Evolutionary conservation across 2,113 vertebrate genomes (phyloP), one percentile per base, ranked within the genome.

Genomic region (Mystacornis crossleyi): DNA sequence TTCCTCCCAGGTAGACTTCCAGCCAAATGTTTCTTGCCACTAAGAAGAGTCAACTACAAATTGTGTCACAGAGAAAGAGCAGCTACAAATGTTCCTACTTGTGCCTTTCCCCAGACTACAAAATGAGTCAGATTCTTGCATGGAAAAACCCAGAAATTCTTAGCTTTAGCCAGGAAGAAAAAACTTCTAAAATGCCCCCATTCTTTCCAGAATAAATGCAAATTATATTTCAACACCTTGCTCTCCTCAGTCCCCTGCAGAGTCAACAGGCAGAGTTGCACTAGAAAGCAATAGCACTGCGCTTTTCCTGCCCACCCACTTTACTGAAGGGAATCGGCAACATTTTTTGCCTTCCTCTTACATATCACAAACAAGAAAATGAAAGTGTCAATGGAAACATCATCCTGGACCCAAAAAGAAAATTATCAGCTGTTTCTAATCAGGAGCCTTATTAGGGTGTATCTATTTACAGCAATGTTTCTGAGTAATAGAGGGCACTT

Each of bases 121-220:
- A 82, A 83, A 64, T 74, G 47, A 92, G 65, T 89, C 93, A 90
- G 60, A 89, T 91, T 84, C 55, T 73, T 92, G 54, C 54, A n/a
- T 75, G 81, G 62, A 87, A 70, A 73, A 94, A 29, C 13, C 15
- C 72, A 86, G 51, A 91, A 86, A 72, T 60, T 61, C 53, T 67
- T 92, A 55, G 12, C n/a, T 48, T 77, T 51, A 78, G 17, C 29
- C 42, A 86, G 34, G 9, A 78, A 43, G 34, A 10, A 78, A 43
- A 12, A 66, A 65, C 11, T 60, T 81, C 8, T 38, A 5, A 78
- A 73, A 73, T 67, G 26, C 36, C 19, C 29, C 12, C 3, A 9
- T 83, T 73, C 48, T 48, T 71, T 81, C 69, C 25, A 78, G 51
- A 70, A 86, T 71, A 67, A 85, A 65, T 57, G 65, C 23, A 79